Conservation (phyloP, 2,113 vertebrate species). For the Pedionomus torquatus region DNA sequence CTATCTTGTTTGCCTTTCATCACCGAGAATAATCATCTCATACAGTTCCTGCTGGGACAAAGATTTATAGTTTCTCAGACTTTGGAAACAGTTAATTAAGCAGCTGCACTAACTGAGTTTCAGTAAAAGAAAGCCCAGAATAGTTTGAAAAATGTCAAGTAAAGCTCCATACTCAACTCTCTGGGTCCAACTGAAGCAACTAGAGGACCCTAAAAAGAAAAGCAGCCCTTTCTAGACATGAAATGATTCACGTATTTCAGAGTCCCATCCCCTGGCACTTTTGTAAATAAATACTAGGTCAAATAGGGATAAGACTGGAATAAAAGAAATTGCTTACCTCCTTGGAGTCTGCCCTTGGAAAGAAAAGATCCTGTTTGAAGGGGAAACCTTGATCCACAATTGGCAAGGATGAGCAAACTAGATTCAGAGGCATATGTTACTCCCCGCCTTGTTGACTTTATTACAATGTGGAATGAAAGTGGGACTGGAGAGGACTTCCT, state of each 20-base stretch:
- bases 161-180: not conserved
- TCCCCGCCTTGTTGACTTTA: not conserved
- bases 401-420: not conserved
- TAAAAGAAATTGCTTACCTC: constrained; percentile 15
- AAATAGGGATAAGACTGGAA: not conserved
- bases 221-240: not conserved
- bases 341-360: not conserved
- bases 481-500: not conserved
- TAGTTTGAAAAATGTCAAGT: not conserved
- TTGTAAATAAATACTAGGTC: not conserved
- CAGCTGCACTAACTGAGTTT: not conserved
- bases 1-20: not conserved
- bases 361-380: not conserved
- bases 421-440: not conserved
- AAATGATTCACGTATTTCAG: not conserved
- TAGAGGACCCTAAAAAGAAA: not conserved
- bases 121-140: not conserved
- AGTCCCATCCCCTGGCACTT: not conserved
- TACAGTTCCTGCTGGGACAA: not conserved
- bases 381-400: not conserved
- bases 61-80: not conserved
- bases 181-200: not conserved
- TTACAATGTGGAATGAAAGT: not conserved
- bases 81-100: constrained; percentile 38
- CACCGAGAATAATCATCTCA: not conserved